phyloP scores from a whole-genome alignment of 2,113 vertebrate species.

The Ciconia stormi region DNA sequence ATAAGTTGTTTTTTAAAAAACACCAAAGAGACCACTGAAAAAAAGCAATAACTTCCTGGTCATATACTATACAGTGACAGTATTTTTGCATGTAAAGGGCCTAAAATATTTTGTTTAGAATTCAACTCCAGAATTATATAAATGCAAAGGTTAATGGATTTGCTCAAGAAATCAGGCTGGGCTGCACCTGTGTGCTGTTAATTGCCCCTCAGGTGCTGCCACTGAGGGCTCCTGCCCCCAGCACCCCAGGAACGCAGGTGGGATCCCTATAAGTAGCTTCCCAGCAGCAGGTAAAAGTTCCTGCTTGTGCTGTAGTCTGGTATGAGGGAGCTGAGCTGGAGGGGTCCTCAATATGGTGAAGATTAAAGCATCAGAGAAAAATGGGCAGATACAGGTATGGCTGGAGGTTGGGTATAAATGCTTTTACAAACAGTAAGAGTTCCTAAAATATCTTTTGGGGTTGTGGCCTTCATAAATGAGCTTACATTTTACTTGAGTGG shows the following conservation, averaged over 20 bases:
- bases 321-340: background rate
- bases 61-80: background rate
- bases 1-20: background rate
- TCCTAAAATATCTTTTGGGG: background rate
- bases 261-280: background rate
- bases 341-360: fast-evolving
- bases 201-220: background rate
- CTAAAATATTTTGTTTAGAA: background rate
- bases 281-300: fast-evolving
- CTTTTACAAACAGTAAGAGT: background rate
- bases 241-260: background rate
- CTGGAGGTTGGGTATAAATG: background rate
- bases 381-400: background rate
- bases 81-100: background rate
- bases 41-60: background rate
- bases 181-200: background rate
- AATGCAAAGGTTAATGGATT: background rate
- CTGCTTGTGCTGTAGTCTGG: background rate
- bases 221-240: background rate
- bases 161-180: background rate
- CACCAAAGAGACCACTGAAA: background rate
- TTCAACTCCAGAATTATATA: background rate
- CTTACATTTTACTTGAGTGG: background rate
- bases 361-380: background rate
- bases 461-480: background rate